Evolutionary conservation across 2,888 invertebrate species (phyloP).

Genomic region (Meteorus colon): DNA sequence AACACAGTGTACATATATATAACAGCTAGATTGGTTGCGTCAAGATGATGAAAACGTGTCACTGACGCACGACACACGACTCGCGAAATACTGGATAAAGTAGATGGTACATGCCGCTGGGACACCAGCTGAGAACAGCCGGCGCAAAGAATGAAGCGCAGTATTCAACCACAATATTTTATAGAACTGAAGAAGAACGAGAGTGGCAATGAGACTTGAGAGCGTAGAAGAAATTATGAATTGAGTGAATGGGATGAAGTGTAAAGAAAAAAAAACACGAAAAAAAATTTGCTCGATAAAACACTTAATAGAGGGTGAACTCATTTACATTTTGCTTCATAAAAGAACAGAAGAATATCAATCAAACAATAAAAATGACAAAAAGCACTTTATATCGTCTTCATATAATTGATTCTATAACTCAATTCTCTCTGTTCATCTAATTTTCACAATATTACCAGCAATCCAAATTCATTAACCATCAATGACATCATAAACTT

Average conservation of each 20-base stretch:
- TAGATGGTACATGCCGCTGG: conserved; percentile 46
- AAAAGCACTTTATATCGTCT: neutral
- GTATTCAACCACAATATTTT: conserved; percentile 38
- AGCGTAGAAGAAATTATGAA: conserved; percentile 28
- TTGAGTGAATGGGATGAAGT: neutral
- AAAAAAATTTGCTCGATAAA: neutral
- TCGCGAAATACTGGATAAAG: conserved; percentile 56
- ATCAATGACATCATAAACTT: too few species aligned
- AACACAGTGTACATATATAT: neutral
- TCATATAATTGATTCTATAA: neutral
- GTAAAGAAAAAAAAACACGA: neutral
- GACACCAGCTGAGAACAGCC: conserved; percentile 19
- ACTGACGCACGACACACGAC: conserved; percentile 54
- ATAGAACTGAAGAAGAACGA: conserved; percentile 43
- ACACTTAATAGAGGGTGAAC: too few species aligned
- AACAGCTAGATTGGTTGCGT: neutral
- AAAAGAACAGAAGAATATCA: neutral
- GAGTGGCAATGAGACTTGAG: conserved; percentile 25
- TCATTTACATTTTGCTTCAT: too few species aligned
- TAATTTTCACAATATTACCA: too few species aligned
- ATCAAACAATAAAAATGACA: neutral
- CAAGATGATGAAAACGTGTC: conserved; percentile 30
- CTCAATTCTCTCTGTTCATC: neutral
- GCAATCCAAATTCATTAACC: too few species aligned
- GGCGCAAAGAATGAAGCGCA: conserved; percentile 45